Evolutionary conservation across 2,113 vertebrate species (phyloP).

Genomic region (Mus pahari): DNA sequence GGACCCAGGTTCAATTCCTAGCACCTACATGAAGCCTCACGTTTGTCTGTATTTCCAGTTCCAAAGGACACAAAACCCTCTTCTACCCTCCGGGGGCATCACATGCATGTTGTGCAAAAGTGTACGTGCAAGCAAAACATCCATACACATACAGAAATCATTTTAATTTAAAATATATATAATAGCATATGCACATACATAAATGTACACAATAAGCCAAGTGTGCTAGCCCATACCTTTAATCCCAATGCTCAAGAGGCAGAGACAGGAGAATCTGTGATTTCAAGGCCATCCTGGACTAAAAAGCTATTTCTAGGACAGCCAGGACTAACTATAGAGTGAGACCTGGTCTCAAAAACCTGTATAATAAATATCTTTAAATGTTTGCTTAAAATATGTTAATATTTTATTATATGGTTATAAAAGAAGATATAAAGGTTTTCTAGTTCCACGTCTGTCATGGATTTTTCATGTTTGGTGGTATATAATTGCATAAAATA

Average conservation of each 20-base stretch:
- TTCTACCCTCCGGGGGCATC: neutral
- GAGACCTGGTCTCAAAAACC: neutral
- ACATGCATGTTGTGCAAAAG: neutral
- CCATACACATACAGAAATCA: neutral
- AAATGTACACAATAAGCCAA: neutral
- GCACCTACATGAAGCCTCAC: neutral
- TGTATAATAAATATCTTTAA: neutral
- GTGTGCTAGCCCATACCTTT: neutral
- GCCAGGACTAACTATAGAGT: neutral
- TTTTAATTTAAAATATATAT: neutral
- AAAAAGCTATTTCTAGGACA: neutral
- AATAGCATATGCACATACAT: neutral
- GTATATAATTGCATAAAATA: neutral
- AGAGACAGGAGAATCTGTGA: neutral
- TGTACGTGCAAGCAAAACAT: neutral
- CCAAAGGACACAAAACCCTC: neutral
- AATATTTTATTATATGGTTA: neutral
- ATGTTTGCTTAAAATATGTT: neutral
- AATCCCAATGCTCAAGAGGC: neutral
- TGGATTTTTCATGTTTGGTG: neutral
- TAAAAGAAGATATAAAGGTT: neutral
- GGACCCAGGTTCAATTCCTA: neutral
- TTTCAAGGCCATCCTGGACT: neutral
- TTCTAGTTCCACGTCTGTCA: neutral
- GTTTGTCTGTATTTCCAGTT: neutral